A percentile compares a stretch with the other conserved stretches of the same genome.
phyloP scores from a whole-genome alignment of 2,113 vertebrate species.

The Meleagris gallopavo region DNA sequence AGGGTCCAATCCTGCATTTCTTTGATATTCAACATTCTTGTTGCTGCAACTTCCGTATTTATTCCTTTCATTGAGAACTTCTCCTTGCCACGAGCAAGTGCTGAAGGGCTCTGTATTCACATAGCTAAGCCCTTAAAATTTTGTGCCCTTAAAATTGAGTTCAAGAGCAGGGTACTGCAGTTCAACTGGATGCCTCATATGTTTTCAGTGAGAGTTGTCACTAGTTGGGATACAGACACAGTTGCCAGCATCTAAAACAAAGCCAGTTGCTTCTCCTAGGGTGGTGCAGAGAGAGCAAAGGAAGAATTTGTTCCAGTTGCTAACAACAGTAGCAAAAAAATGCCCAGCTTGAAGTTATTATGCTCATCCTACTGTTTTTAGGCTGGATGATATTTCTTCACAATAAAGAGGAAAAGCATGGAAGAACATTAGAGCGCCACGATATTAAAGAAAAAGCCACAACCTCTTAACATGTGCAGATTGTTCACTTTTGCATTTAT shows the following conservation, averaged over 20 bases:
- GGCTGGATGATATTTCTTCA: not conserved
- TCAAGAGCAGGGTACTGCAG: not conserved
- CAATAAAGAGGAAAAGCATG: not conserved
- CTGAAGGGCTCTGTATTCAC: not conserved
- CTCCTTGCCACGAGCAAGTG: not conserved
- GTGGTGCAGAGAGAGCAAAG: not conserved
- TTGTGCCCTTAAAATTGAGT: not conserved
- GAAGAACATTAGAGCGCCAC: not conserved
- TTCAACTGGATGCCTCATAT: not conserved
- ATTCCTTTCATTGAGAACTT: not conserved
- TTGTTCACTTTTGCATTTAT: not conserved
- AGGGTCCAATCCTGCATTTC: not conserved
- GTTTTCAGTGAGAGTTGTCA: not conserved
- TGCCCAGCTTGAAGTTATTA: not conserved
- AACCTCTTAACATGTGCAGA: not conserved
- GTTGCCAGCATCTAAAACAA: not conserved
- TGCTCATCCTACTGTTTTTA: not conserved
- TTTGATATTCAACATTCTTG: not conserved
- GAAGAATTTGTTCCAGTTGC: not conserved
- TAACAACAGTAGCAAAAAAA: not conserved
- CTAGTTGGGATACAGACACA: not conserved
- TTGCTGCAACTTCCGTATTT: not conserved
- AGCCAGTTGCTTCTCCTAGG: not conserved
- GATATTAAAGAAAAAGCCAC: not conserved
- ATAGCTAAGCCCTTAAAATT: not conserved